Evolutionary conservation across 1,140 invertebrate genomes (phyloP).

Genomic region (Trigoniulus corallinus): DNA sequence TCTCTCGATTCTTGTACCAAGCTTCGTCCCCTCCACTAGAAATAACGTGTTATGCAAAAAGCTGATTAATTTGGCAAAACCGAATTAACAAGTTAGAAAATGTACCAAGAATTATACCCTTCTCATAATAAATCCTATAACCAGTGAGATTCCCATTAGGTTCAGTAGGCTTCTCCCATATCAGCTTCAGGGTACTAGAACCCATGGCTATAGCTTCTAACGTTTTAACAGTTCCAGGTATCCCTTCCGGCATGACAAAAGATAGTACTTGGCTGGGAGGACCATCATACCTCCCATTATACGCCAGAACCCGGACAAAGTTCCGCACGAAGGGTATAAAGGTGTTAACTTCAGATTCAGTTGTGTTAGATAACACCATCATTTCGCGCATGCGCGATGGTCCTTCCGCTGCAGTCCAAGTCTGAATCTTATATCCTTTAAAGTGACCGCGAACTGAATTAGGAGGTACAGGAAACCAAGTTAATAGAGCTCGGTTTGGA

Average conservation of each 20-base stretch:
- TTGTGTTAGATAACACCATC: constrained; percentile 52
- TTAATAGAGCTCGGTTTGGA: constrained; percentile 59
- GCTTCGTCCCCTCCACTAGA: constrained; percentile 24
- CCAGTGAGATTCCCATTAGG: constrained; percentile 84
- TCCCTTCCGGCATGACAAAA: constrained; percentile 80
- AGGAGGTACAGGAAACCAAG: constrained; percentile 58
- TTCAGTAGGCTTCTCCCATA: constrained; percentile 82
- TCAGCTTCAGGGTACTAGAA: constrained; percentile 67
- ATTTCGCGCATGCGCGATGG: constrained; percentile 52
- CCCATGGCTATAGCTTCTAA: constrained; percentile 70
- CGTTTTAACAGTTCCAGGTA: constrained; percentile 71
- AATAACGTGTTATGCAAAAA: constrained; percentile 1
- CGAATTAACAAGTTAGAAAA: background rate
- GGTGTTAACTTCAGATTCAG: constrained; percentile 54
- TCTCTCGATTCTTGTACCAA: constrained; percentile 46
- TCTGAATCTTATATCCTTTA: constrained; percentile 88
- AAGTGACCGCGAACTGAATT: constrained; percentile 70
- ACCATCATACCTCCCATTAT: constrained; percentile 77
- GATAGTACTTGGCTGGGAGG: constrained; percentile 66
- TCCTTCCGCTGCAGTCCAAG: constrained; percentile 68
- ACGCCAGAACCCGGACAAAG: constrained; percentile 70
- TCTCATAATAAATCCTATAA: constrained; percentile 79
- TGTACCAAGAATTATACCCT: constrained; percentile 39
- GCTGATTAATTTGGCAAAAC: background rate
- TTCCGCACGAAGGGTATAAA: constrained; percentile 82